phyloP scores from a whole-genome alignment of 2,888 invertebrate genomes.

The Ernsta delagoae region DNA sequence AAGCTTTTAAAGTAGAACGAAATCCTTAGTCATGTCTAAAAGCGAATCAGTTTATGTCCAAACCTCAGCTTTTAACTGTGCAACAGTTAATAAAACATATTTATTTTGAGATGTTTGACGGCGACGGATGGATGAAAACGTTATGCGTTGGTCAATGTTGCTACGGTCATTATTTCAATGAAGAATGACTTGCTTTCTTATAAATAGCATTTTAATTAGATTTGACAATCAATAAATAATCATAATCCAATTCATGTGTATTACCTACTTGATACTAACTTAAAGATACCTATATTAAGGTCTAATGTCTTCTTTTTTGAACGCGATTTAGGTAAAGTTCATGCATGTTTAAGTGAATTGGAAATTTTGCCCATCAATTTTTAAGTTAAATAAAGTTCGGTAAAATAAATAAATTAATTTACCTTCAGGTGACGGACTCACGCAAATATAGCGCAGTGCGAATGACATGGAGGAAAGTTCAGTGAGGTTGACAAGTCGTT shows the following conservation, averaged over 20 bases:
- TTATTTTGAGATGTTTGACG: slow-evolving; percentile 10
- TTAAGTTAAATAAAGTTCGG: too few relatives aligned
- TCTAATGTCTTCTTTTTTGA: too few relatives aligned
- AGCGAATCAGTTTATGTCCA: slow-evolving; percentile 13
- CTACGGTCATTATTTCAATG: too few relatives aligned
- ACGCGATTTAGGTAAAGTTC: too few relatives aligned
- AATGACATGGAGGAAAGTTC: neutral
- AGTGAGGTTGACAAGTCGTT: neutral
- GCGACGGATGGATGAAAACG: neutral
- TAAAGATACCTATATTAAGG: too few relatives aligned
- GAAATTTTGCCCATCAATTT: too few relatives aligned
- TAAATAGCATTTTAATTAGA: too few relatives aligned
- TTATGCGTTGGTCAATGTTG: neutral
- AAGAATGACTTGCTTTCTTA: too few relatives aligned
- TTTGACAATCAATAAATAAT: too few relatives aligned
- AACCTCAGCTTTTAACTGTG: slow-evolving; percentile 16
- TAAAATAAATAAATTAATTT: neutral
- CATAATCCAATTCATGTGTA: too few relatives aligned
- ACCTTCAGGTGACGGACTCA: neutral
- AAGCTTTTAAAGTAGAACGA: neutral
- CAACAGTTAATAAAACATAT: slow-evolving; percentile 12
- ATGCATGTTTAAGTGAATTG: too few relatives aligned
- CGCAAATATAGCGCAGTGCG: neutral
- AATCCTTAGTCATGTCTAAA: slow-evolving; percentile 11
- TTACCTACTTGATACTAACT: too few relatives aligned